These are phyloP conservation scores for Mirza zaza DNA, from an alignment of 2,113 vertebrate genomes.

Conservation along the genomic window DNA sequence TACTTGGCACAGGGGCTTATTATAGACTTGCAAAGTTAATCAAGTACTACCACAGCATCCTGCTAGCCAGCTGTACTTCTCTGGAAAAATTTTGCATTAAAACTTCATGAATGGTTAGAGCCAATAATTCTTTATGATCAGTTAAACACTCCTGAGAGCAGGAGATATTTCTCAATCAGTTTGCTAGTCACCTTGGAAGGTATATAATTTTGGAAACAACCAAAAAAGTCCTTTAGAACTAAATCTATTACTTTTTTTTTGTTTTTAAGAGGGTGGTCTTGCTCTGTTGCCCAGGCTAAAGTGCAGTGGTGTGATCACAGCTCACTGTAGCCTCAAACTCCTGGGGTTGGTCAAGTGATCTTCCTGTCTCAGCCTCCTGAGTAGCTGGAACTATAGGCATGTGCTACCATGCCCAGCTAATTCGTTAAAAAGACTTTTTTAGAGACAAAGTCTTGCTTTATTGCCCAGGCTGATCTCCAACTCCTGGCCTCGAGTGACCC, in stretches of 20 bases:
- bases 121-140: background rate
- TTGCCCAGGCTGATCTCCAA: too few species aligned
- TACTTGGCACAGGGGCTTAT: background rate
- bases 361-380: too few species aligned
- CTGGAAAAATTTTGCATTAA: background rate
- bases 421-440: too few species aligned
- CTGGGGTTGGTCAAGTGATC: too few species aligned
- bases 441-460: too few species aligned
- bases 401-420: too few species aligned
- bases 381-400: too few species aligned
- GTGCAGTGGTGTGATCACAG: too few species aligned
- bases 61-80: background rate
- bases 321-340: too few species aligned
- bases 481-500: too few species aligned
- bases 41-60: background rate
- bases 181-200: background rate
- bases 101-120: background rate
- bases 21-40: slow-evolving; percentile 12
- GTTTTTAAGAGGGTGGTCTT: background rate
- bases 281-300: too few species aligned
- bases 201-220: background rate
- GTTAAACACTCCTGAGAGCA: background rate
- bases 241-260: background rate
- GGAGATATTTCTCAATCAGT: background rate
- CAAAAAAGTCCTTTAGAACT: slow-evolving; percentile 15